Conservation (phyloP, 2,113 vertebrate species). For the Aythya baeri region DNA sequence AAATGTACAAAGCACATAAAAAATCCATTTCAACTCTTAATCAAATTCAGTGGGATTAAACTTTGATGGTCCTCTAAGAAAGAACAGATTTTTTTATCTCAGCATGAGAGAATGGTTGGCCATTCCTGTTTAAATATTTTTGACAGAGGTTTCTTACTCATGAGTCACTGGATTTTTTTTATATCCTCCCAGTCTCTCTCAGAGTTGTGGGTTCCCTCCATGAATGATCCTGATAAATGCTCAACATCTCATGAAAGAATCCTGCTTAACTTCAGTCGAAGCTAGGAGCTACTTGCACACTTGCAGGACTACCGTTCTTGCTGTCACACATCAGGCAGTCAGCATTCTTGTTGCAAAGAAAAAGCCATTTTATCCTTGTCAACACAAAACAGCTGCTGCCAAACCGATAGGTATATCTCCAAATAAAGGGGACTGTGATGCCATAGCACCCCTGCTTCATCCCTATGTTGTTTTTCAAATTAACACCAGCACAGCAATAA, state of each 20-base stretch:
- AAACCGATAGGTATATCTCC: not conserved
- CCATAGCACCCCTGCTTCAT: not conserved
- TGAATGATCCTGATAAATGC: not conserved
- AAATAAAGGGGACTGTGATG: not conserved
- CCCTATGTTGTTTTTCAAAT: not conserved
- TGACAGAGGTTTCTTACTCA: not conserved
- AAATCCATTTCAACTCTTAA: slow-evolving; percentile 71
- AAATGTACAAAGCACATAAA: slow-evolving; percentile 52
- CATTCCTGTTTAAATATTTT: slow-evolving; percentile 19
- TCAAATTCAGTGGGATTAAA: slow-evolving; percentile 61
- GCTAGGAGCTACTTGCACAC: not conserved
- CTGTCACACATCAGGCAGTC: not conserved
- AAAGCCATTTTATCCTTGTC: not conserved
- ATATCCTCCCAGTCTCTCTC: not conserved
- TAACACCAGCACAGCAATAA: not conserved
- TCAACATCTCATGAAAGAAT: not conserved
- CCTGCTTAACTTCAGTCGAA: not conserved
- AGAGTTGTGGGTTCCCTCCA: not conserved
- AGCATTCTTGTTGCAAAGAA: not conserved
- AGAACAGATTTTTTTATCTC: slow-evolving; percentile 26
- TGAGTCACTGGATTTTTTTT: not conserved
- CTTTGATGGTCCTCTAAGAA: not conserved
- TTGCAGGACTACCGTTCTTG: not conserved
- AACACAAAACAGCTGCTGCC: not conserved
- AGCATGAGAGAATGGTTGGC: slow-evolving; percentile 20